Evolutionary conservation across 2,888 invertebrate species (phyloP), one percentile per base, ranked within the genome.

Genomic region (Drosophila lacicola): DNA sequence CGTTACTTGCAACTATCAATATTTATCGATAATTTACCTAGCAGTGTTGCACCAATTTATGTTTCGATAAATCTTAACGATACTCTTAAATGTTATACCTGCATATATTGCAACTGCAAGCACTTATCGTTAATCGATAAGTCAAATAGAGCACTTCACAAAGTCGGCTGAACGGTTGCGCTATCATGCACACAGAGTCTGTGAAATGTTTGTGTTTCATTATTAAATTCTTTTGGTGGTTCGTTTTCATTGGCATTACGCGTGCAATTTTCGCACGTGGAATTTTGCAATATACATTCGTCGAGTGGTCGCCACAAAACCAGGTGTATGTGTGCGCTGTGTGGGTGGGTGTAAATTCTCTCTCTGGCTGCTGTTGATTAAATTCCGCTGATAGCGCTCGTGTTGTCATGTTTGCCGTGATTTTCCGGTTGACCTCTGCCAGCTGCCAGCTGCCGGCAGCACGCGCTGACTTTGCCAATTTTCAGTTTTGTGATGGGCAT

Each of bases 191-290:
- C 4, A n/a, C 13, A 51, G 21, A 17, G 14, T 10, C 33, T 34
- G n/a, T 70, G 47, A 37, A 44, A 45, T 34, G 19, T 61, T 45
- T 58, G 51, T 53, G 53, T 67, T 61, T 64, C 68, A 54, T 66
- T 70, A 85, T 80, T 75, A 82, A 82, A 82, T 85, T 82, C 83
- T 72, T 72, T 75, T 77, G 45, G 50, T 63, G 65, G 61, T 73
- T 71, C 84, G 65, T 75, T 79, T 73, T 73, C 80, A 80, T 73
- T 78, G 78, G 70, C 68, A 76, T 82, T 75, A 85, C 82, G 82
- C 85, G 78, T 78, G 77, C 77, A 74, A 79, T 79, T 79, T 85
- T 80, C 71, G 75, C 85, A 87, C 79, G 82, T 82, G 85, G 85
- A 85, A 87, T 85, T 87, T 84, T 66, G 82, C 79, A 87, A 87